These are phyloP conservation scores for Azemiops feae DNA, from an alignment of 2,113 vertebrate species.

Conservation along the genomic window DNA sequence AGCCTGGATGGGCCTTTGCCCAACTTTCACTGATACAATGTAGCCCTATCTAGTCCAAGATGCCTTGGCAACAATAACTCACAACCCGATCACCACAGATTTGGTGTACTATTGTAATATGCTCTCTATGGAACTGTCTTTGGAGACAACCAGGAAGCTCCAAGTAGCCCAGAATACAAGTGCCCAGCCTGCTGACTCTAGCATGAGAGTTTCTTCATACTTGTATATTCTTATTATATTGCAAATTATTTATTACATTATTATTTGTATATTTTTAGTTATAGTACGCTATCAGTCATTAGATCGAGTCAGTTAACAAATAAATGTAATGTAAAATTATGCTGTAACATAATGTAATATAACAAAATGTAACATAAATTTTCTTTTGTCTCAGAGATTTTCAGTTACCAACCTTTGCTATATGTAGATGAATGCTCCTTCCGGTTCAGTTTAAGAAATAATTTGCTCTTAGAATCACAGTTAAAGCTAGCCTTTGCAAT, in stretches of 20 bases:
- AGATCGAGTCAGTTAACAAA: background rate
- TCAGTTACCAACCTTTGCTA: constrained; percentile 68
- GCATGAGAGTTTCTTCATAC: background rate
- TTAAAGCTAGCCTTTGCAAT: constrained; percentile 48
- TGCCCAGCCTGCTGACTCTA: background rate
- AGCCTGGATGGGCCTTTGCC: background rate
- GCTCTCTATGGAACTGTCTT: background rate
- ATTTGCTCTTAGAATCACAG: constrained; percentile 66
- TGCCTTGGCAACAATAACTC: background rate
- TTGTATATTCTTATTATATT: background rate
- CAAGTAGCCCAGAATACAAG: background rate
- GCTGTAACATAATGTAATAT: background rate
- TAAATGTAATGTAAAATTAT: background rate
- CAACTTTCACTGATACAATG: background rate
- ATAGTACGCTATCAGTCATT: background rate
- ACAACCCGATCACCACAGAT: background rate
- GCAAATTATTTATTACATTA: background rate
- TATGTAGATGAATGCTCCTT: constrained; percentile 74
- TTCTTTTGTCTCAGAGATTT: background rate
- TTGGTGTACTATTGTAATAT: background rate
- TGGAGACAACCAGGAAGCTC: background rate
- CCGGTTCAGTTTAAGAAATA: constrained; percentile 76
- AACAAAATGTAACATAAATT: background rate
- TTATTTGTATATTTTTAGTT: background rate
- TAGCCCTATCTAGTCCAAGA: background rate